Percentiles rank a stretch among this genome's conserved stretches.
These are phyloP conservation scores for Ceramica pisi DNA, from an alignment of 2,888 invertebrate species.

Conservation along the genomic window DNA sequence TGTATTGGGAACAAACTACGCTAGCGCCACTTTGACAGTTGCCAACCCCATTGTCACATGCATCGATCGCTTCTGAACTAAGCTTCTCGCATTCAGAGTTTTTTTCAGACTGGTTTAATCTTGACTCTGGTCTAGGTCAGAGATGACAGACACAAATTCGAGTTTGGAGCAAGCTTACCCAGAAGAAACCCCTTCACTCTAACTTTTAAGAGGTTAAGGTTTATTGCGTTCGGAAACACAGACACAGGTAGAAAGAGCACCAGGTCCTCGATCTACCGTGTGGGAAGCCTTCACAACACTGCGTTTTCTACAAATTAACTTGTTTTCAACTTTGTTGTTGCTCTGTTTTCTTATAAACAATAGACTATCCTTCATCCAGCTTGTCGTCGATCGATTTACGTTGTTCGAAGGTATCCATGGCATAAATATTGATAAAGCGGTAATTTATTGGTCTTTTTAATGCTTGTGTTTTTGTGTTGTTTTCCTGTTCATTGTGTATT, in stretches of 20 bases:
- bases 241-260: too few relatives aligned
- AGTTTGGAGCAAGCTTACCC: too few relatives aligned
- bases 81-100: background rate
- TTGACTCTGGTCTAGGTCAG: too few relatives aligned
- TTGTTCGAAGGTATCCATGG: background rate
- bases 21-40: too few relatives aligned
- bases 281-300: background rate
- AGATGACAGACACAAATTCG: too few relatives aligned
- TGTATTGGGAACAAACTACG: too few relatives aligned
- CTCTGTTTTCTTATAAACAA: conserved; percentile 1
- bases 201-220: too few relatives aligned
- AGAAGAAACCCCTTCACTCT: too few relatives aligned
- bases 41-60: too few relatives aligned
- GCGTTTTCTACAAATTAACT: background rate
- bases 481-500: background rate
- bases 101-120: too few relatives aligned
- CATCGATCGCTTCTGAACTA: too few relatives aligned
- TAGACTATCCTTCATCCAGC: background rate
- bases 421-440: conserved; percentile 22
- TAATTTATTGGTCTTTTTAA: background rate
- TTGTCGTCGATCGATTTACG: background rate
- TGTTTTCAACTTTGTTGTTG: background rate
- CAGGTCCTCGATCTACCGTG: background rate
- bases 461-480: background rate
- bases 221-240: too few relatives aligned